Evolutionary conservation across 2,888 invertebrate genomes (phyloP).

Genomic region (Tachina fera): DNA sequence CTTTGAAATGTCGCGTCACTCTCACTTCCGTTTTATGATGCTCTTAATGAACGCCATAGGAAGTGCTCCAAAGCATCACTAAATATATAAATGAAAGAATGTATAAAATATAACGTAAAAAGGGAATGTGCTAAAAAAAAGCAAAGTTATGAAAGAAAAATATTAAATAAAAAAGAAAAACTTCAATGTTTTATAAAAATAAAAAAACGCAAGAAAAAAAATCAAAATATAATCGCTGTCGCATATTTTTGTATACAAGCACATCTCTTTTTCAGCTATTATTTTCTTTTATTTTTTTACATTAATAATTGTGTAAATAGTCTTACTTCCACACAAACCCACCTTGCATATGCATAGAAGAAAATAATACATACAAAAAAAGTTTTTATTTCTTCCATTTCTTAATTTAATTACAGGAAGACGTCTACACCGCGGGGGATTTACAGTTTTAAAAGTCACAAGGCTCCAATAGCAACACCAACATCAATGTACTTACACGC

Average conservation of each 20-base stretch:
- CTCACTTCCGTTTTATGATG: conserved; percentile 53
- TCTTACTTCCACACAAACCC: neutral
- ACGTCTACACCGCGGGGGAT: conserved; percentile 72
- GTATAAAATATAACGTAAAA: conserved; percentile 24
- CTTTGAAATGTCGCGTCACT: conserved; percentile 59
- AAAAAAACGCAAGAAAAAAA: conserved; percentile 15
- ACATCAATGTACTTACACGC: neutral
- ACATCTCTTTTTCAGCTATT: conserved; percentile 17
- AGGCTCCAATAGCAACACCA: conserved; percentile 53
- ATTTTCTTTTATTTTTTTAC: neutral
- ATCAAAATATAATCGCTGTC: conserved; percentile 42
- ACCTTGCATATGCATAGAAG: neutral
- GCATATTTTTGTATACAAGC: conserved; percentile 30
- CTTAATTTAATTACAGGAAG: conserved; percentile 74
- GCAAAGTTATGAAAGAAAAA: conserved; percentile 26
- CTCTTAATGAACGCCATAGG: conserved; percentile 69
- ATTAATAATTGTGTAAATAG: conserved; percentile 25
- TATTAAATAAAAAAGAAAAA: conserved; percentile 15
- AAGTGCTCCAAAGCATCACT: conserved; percentile 61
- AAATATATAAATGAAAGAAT: conserved; percentile 43
- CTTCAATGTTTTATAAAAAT: conserved; percentile 25
- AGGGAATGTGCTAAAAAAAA: neutral
- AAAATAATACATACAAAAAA: conserved; percentile 16
- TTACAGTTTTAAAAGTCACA: conserved; percentile 66
- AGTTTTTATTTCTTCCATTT: conserved; percentile 64